Conservation (phyloP, 2,797 vertebrate genomes). For the Buphagus erythrorhynchus region DNA sequence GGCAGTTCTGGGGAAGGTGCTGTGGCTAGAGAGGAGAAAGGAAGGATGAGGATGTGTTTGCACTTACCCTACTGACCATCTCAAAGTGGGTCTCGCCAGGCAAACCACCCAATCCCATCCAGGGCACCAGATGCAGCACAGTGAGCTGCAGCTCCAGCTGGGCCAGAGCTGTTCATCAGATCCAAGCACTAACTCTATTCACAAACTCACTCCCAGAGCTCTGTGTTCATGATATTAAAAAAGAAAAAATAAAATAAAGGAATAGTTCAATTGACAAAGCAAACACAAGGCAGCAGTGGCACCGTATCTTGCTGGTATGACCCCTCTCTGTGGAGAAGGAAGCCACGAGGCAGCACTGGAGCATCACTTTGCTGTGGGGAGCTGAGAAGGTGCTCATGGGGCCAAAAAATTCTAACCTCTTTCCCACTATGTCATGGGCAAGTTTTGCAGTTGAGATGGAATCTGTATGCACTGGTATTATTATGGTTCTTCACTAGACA, state of each 20-base stretch:
- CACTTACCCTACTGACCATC: neutral
- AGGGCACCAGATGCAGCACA: no score
- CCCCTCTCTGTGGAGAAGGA: neutral
- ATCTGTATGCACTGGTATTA: neutral
- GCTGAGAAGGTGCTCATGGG: neutral
- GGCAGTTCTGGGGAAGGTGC: neutral
- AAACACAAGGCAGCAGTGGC: neutral
- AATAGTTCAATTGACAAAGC: neutral
- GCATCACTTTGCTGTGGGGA: neutral
- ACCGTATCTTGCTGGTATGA: neutral
- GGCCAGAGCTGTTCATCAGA: neutral
- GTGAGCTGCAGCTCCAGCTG: neutral
- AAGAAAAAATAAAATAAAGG: no score
- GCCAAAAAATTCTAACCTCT: neutral
- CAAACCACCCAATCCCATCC: no score
- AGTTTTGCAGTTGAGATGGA: neutral
- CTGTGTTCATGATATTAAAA: neutral
- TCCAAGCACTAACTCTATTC: neutral
- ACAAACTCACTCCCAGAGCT: neutral
- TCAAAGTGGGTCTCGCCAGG: fast-evolving
- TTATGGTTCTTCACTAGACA: neutral
- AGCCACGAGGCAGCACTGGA: neutral
- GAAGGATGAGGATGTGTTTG: neutral
- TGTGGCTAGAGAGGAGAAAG: neutral
- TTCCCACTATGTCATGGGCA: neutral